These are phyloP conservation scores for Hippolais icterina DNA, from an alignment of 2,113 vertebrate species.

Conservation along the genomic window DNA sequence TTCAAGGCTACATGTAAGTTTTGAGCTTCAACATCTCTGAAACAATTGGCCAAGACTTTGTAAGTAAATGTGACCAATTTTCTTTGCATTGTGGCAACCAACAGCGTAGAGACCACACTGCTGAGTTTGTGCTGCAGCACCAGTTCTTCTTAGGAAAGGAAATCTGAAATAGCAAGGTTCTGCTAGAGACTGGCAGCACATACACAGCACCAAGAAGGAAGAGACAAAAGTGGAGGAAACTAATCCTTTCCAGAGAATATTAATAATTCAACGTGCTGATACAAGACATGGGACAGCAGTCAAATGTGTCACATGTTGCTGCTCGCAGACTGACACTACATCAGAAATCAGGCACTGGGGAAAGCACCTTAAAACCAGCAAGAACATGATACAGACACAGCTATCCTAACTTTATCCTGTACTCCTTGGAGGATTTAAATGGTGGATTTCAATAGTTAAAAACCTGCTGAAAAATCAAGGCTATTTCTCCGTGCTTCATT, in stretches of 20 bases:
- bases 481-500: not conserved
- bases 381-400: not conserved
- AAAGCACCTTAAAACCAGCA: not conserved
- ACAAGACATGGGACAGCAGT: not conserved
- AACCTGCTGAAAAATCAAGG: not conserved
- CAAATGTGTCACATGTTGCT: not conserved
- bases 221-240: not conserved
- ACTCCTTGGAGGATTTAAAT: not conserved
- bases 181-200: not conserved
- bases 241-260: not conserved
- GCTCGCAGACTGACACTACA: not conserved
- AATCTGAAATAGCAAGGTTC: not conserved
- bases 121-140: not conserved
- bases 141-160: not conserved
- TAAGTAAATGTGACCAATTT: not conserved
- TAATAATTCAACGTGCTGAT: not conserved
- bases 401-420: not conserved
- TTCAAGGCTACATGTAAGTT: not conserved
- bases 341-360: not conserved
- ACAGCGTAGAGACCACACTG: not conserved
- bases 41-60: not conserved
- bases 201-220: not conserved
- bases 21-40: not conserved
- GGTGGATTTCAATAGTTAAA: not conserved
- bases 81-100: not conserved